Conservation (phyloP, 2,113 vertebrate genomes). For the Promerops cafer region DNA sequence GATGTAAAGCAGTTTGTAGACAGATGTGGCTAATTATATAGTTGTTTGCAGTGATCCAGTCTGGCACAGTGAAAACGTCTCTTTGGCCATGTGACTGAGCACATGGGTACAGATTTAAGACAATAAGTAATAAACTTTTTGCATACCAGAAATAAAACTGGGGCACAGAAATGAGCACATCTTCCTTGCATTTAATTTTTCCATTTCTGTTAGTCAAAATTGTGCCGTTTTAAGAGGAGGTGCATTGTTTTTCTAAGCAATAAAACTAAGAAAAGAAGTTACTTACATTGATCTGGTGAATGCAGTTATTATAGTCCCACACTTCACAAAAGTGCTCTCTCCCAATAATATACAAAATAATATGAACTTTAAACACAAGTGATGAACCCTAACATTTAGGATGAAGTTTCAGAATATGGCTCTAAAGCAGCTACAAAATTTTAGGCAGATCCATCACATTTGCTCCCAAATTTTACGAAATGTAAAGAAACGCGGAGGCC, state of each 20-base stretch:
- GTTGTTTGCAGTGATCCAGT: background rate
- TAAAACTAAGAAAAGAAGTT: background rate
- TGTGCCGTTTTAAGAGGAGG: background rate
- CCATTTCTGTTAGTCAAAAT: background rate
- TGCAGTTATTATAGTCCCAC: background rate
- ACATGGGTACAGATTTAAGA: background rate
- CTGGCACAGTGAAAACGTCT: background rate
- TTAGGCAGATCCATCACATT: background rate
- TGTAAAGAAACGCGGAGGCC: background rate
- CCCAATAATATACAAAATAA: background rate
- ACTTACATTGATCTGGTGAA: background rate
- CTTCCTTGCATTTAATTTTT: background rate
- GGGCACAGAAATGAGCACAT: background rate
- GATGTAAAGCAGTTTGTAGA: background rate
- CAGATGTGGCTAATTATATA: background rate
- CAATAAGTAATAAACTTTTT: background rate
- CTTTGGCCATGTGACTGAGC: background rate
- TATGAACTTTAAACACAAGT: background rate
- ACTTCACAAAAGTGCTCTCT: background rate
- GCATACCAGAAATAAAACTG: background rate
- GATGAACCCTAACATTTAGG: background rate
- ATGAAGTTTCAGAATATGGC: background rate
- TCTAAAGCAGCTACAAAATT: background rate
- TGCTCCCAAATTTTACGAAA: constrained; percentile 12
- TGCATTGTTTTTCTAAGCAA: background rate